These are phyloP conservation scores for Drosophila heteroneura DNA, from an alignment of 2,888 invertebrate genomes.

Conservation along the genomic window DNA sequence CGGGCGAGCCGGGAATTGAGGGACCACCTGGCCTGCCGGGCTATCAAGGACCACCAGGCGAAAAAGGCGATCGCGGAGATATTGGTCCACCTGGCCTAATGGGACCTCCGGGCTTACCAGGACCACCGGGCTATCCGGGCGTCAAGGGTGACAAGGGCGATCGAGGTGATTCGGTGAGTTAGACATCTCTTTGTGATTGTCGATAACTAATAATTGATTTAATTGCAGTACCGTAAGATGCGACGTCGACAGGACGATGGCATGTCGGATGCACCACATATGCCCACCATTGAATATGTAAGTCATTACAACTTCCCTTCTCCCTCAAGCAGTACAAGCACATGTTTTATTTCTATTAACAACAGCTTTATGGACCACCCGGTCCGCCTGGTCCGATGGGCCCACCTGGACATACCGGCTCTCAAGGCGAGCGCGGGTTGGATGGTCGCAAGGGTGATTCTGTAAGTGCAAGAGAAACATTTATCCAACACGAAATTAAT, in stretches of 20 bases:
- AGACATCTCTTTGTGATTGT: neutral
- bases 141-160: conserved; percentile 96
- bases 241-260: conserved; percentile 85
- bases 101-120: conserved; percentile 95
- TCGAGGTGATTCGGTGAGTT: conserved; percentile 96
- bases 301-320: conserved; percentile 46
- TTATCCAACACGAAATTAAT: too few species aligned
- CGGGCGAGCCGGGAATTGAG: conserved; percentile 93
- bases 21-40: conserved; percentile 93
- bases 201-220: conserved; percentile 35
- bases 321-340: neutral
- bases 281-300: conserved; percentile 85
- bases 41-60: conserved; percentile 93
- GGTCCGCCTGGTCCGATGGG: conserved; percentile 88
- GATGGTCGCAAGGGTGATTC: conserved; percentile 93
- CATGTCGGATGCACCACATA: conserved; percentile 85
- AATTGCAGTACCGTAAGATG: conserved; percentile 86
- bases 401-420: conserved; percentile 88
- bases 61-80: conserved; percentile 92
- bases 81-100: conserved; percentile 97
- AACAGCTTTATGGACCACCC: conserved; percentile 88
- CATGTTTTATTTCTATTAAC: neutral
- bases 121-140: conserved; percentile 94
- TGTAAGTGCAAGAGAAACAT: conserved; percentile 86
- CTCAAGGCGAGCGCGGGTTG: conserved; percentile 88